Evolutionary conservation across 2,797 vertebrate genomes (phyloP).

Genomic region (Myotis daubentonii): DNA sequence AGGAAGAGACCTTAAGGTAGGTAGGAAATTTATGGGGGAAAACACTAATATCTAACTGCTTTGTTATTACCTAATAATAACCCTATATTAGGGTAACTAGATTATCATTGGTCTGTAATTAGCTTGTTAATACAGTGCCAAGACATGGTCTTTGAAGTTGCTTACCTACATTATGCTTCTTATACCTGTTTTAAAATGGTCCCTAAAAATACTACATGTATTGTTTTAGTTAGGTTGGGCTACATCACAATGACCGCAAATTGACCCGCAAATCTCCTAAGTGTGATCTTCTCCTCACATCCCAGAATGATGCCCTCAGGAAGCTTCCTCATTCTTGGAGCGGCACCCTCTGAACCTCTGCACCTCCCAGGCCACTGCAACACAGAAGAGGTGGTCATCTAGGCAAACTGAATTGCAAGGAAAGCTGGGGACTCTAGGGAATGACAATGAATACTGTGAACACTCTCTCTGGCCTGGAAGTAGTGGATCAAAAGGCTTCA

Average conservation of each 20-base stretch:
- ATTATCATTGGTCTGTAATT: too few relatives aligned
- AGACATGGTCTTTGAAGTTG: too few relatives aligned
- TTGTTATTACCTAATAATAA: background rate
- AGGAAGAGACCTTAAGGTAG: background rate
- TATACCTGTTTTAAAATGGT: background rate
- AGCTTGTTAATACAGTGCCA: too few relatives aligned
- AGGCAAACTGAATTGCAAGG: background rate
- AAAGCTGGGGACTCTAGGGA: background rate
- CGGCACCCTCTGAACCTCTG: accelerated
- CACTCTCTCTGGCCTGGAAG: background rate
- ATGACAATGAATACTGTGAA: background rate
- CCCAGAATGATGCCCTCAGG: background rate
- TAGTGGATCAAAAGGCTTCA: background rate
- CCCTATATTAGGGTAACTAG: too few relatives aligned
- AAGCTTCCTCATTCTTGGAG: background rate
- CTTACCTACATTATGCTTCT: too few relatives aligned
- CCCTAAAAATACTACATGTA: background rate
- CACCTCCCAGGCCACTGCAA: background rate
- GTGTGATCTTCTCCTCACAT: background rate
- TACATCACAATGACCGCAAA: background rate
- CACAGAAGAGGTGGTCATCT: background rate
- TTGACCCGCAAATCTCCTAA: background rate
- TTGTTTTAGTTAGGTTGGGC: background rate
- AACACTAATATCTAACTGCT: background rate
- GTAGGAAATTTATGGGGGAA: background rate